Evolutionary conservation across 2,113 vertebrate species (phyloP), one percentile per base, ranked within the genome.

Genomic region (Lepidothrix coronata): DNA sequence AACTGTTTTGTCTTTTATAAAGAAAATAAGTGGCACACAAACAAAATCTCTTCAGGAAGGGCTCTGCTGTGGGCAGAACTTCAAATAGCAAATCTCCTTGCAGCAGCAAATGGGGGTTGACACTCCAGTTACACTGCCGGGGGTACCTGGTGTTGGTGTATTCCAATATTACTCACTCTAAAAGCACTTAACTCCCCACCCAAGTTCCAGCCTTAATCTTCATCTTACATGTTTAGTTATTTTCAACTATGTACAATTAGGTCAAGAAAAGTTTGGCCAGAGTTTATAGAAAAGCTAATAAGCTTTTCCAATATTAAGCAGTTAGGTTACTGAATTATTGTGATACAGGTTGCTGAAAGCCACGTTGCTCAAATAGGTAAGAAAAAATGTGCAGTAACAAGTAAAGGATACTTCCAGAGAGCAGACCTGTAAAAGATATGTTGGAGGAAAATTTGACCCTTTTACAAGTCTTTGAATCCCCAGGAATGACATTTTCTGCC

Each of bases 91-190:
- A 41, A 88, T 83, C 59, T 91, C 27, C 57, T 78, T 59, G 52
- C n/a, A 73, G 44, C 22, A 79, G 31, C 49, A 61, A 75, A 77
- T 1, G 0, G 0, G 1, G 5, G 5, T 25, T 5, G 0, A 51
- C 39, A 17, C 46, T 74, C 35, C 23, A 46, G 25, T 80, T 78
- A 55, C 3, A 3, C 19, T 81, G 55, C 41, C 12, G 57, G 46
- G 16, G 3, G 6, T 31, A 76, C 11, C 65, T 87, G 17, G 8
- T 5, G 1, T 54, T 87, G 17, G 8, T 5, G 1, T 51, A 12
- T 91, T 49, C 13, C 24, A 33, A 0, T 61, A 48, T 37, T 57
- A 35, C 4, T 30, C 39, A 72, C 23, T 79, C 8, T 17, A 39
- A 92, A 85, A 83, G 33, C 33, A 72, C 17, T 52, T 72, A 7